Evolutionary conservation across 1,140 invertebrate genomes (phyloP), one percentile per base, ranked within the genome.

Genomic region (Drosophila hydei): DNA sequence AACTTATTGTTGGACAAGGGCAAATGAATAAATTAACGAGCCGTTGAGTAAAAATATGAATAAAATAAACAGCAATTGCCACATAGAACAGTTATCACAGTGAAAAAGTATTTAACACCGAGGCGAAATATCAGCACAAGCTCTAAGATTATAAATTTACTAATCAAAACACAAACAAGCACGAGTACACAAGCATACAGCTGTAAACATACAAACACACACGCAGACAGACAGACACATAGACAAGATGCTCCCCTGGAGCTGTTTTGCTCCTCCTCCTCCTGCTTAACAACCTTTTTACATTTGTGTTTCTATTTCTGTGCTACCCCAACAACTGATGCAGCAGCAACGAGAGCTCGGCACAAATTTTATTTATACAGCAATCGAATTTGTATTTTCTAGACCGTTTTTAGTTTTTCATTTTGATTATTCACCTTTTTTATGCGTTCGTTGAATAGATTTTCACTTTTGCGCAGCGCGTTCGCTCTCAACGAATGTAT

Each of bases 391-490:
- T 69, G 42, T 43, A 55, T 72, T 72, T 59, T 27, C 19, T 59
- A 47, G 47, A 64, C 75, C 72, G 60, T 67, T 65, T 83, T 77
- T 68, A 47, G 51, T 48, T 58, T 60, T 51, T 55, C 38, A 16
- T 76, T 63, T 55, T 55, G 75, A 75, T 83, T 85, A 85, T 85
- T 85, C 80, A 87, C 81, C 81, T 87, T 85, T 77, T 75, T 60
- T 56, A 68, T 76, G 59, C 69, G 70, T 56, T 77, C 74, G 79
- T 84, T 84, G 79, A 67, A 77, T 64, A 42, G 33, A 50, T 85
- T 80, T 79, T 84, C 80, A 87, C 77, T 87, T 87, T 74, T 85
- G 80, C 83, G 83, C 81, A 87, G 77, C 81, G 61, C 77, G 85
- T 84, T 76, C 73, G 56, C 45, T 54, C 48, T 70, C 56, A 36